Percentiles rank a stretch among this genome's conserved stretches.
Conservation (phyloP, 2,113 vertebrate genomes). For the Apaloderma vittatum region DNA sequence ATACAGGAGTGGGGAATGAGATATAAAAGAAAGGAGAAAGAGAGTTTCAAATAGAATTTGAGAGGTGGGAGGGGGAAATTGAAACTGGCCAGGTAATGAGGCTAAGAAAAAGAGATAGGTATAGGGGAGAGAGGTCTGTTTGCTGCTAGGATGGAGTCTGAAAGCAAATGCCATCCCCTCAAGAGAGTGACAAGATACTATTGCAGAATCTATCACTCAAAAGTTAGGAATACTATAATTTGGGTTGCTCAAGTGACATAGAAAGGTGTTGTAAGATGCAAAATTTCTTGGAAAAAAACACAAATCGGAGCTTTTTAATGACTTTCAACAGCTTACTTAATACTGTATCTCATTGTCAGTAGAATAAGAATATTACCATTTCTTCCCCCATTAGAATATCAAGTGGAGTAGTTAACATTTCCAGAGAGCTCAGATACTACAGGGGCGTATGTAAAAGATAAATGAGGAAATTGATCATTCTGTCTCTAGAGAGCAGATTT, state of each 20-base stretch:
- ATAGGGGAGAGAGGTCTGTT: neutral
- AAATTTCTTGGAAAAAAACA: neutral
- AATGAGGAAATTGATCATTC: conserved; percentile 13
- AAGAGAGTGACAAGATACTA: neutral
- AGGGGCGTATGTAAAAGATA: neutral
- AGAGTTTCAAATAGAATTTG: neutral
- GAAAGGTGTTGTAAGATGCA: neutral
- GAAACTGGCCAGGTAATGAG: neutral
- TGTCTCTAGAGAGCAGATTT: neutral
- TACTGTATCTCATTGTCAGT: neutral
- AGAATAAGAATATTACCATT: neutral
- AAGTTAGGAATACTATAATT: neutral
- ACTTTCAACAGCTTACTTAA: neutral
- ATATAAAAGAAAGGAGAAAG: neutral
- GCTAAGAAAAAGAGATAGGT: neutral
- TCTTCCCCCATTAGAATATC: neutral
- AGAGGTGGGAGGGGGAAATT: neutral
- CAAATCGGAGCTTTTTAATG: neutral
- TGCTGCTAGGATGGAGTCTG: neutral
- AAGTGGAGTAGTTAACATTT: neutral
- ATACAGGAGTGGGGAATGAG: neutral
- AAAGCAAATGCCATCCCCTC: neutral
- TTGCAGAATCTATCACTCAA: neutral
- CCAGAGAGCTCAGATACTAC: neutral
- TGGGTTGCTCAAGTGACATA: neutral